Conservation (phyloP, 2,113 vertebrate genomes). For the Gopherus flavomarginatus region DNA sequence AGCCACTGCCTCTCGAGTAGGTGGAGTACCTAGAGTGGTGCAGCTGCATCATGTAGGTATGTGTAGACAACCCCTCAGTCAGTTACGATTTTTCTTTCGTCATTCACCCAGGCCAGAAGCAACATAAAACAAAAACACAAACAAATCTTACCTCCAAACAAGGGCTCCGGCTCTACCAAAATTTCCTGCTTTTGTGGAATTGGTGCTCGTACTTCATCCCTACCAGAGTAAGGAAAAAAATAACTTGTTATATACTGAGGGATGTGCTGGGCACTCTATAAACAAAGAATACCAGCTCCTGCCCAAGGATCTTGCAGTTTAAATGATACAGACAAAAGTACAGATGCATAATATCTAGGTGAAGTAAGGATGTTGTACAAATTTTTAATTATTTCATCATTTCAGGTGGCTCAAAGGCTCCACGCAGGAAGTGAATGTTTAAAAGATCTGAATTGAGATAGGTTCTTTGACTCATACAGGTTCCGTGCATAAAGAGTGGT, state of each 20-base stretch:
- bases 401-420: background rate
- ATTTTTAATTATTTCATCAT: background rate
- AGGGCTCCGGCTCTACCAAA: constrained; percentile 95
- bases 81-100: background rate
- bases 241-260: background rate
- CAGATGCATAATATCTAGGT: fast-evolving
- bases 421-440: background rate
- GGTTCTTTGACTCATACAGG: background rate
- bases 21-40: background rate
- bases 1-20: background rate
- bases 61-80: background rate
- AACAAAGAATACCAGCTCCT: background rate
- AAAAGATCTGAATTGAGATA: background rate
- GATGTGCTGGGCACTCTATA: background rate
- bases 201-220: constrained; percentile 96
- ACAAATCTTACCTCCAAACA: constrained; percentile 92
- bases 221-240: constrained; percentile 62
- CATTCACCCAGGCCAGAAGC: background rate
- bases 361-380: background rate
- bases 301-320: background rate
- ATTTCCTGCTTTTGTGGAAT: constrained; percentile 99
- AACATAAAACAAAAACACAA: background rate
- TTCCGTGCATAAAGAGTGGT: background rate
- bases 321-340: background rate
- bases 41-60: background rate